Conservation (phyloP, 2,797 vertebrate genomes). For the Sorex maritimensis region DNA sequence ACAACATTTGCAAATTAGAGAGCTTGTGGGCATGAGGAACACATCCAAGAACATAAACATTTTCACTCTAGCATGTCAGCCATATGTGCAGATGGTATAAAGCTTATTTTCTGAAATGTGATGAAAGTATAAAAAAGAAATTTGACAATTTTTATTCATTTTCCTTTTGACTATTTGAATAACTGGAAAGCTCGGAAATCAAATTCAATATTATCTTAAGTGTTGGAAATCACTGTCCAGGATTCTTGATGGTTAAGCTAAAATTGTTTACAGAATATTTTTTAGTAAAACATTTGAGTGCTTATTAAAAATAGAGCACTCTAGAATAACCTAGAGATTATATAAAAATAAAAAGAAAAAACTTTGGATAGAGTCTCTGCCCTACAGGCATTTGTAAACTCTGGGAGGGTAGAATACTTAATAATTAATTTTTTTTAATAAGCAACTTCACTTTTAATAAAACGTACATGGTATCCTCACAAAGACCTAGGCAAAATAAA, state of each 20-base stretch:
- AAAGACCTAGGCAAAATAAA: neutral
- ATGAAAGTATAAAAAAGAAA: constrained; percentile 73
- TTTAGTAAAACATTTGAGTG: constrained; percentile 12
- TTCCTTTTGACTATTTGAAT: constrained; percentile 56
- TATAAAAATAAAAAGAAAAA: neutral
- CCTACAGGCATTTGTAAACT: constrained; percentile 20
- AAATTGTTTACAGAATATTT: constrained; percentile 35
- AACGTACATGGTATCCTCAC: constrained; percentile 13
- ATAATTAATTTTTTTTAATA: neutral
- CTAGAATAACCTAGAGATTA: neutral
- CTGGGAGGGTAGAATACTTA: constrained; percentile 22
- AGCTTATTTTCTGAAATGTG: constrained; percentile 68
- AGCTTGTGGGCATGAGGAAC: constrained; percentile 30
- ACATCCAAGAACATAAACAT: constrained; percentile 47
- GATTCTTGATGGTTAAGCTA: neutral
- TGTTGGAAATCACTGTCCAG: neutral
- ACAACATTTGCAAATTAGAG: constrained; percentile 63
- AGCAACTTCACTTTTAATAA: neutral
- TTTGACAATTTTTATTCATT: constrained; percentile 23
- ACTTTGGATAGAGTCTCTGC: neutral
- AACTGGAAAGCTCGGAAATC: constrained; percentile 21
- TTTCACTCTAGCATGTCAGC: constrained; percentile 49
- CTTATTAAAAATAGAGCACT: constrained; percentile 6
- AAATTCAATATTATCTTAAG: constrained; percentile 13
- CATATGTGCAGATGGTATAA: constrained; percentile 36